Percentiles rank a stretch among this genome's conserved stretches.
phyloP scores from a whole-genome alignment of 2,113 vertebrate genomes.

The Hypanus sabinus region DNA sequence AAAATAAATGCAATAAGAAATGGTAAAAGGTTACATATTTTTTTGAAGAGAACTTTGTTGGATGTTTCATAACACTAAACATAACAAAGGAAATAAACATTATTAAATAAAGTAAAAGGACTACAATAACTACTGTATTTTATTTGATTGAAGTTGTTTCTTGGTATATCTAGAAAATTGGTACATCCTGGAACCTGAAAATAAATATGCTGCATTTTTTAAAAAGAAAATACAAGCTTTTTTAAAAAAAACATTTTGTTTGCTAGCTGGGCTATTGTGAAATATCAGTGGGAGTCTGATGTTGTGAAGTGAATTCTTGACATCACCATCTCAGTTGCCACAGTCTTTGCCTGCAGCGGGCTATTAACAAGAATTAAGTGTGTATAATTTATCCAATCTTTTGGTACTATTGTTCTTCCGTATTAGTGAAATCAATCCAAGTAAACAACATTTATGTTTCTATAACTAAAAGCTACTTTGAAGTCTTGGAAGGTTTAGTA shows the following conservation, averaged over 20 bases:
- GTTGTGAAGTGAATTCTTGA: background rate
- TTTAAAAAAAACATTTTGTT: background rate
- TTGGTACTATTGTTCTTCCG: background rate
- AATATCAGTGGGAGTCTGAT: background rate
- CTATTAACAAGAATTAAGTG: background rate
- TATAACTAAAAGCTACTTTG: background rate
- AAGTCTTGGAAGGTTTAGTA: background rate
- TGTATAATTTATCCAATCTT: background rate
- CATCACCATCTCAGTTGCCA: background rate
- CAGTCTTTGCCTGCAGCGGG: background rate
- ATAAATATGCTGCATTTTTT: background rate
- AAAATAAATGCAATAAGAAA: background rate
- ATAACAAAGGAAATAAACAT: background rate
- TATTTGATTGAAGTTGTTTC: background rate
- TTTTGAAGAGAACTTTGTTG: background rate
- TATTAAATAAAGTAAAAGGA: background rate
- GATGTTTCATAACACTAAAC: background rate
- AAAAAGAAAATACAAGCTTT: background rate
- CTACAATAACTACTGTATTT: background rate
- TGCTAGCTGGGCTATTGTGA: background rate
- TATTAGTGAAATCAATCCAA: background rate
- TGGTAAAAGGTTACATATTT: constrained; percentile 1
- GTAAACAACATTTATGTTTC: background rate
- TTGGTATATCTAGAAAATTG: background rate
- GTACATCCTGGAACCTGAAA: background rate